Evolutionary conservation across 2,113 vertebrate species (phyloP), one percentile per base, ranked within the genome.

Genomic region (Barbus barbus): DNA sequence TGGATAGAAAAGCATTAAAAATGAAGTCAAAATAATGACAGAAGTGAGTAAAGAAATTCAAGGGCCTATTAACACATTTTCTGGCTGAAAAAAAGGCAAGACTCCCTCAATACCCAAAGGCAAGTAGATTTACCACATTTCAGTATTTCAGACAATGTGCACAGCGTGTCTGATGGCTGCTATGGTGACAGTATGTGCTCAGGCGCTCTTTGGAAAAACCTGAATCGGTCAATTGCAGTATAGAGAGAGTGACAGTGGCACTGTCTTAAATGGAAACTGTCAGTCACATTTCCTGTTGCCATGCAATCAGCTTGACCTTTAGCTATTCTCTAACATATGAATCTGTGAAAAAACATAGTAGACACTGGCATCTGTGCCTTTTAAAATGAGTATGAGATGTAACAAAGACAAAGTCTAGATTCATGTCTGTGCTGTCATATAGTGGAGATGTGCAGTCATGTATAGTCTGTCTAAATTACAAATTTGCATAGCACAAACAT

Each of bases 161-260:
- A 26, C 65, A 65, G 75, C 53, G 9, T 53, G 65, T 71, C 77
- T 20, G 36, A 65, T 77, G 63, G 75, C 41, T 84, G 83, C 83
- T 69, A 78, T 77, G 63, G 60, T 65, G 63, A 84, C 51, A 41
- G 73, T 31, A 78, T 56, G 28, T 78, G 61, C 48, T 51, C 75
- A 28, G 71, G 44, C 16, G 26, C 18, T 38, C 63, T 20, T 28
- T 28, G 48, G 63, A 84, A 56, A 76, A 78, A 78, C 24, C 31
- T 14, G 20, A 71, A 78, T 7, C 33, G 24, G 33, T 53, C 74
- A 63, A 2, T 63, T 58, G 53, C 33, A 18, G 72, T 83, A n/a
- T n/a, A 11, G 31, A 41, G 48, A 78, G 48, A 69, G 33, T 41
- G n/a, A 78, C 9, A 65, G 48, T 48, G 44, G 67, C 82, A 44